These are phyloP conservation scores for Latrodectus geometricus DNA, from an alignment of 1,140 invertebrate species.

Conservation along the genomic window DNA sequence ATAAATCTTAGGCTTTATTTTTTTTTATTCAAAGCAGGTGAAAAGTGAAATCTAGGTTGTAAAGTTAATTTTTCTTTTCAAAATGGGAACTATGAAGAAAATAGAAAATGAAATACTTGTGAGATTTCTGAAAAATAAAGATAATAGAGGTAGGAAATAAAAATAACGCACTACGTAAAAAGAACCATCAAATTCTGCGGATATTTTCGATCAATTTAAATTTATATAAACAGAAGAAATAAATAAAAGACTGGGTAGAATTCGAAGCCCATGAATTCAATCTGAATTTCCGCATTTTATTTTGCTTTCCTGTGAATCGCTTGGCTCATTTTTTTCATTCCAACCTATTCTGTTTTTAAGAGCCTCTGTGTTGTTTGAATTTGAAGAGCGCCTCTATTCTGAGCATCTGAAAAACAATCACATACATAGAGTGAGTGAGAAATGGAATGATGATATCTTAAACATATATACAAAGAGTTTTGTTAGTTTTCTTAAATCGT, in stretches of 20 bases:
- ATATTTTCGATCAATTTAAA: constrained; percentile 20
- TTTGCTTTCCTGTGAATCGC: background rate
- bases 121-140: background rate
- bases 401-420: too few relatives aligned
- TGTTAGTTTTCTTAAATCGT: too few relatives aligned
- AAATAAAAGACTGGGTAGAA: background rate
- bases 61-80: too few relatives aligned
- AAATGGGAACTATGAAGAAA: background rate
- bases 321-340: background rate
- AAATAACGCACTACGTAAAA: background rate
- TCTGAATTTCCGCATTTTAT: constrained; percentile 11
- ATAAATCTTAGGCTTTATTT: too few relatives aligned
- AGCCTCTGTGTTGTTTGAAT: background rate
- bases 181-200: constrained; percentile 2
- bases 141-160: background rate
- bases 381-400: background rate
- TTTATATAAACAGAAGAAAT: constrained; percentile 1
- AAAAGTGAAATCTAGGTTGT: too few relatives aligned
- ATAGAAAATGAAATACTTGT: background rate
- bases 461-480: too few relatives aligned
- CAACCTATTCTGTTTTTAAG: constrained; percentile 1
- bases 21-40: too few relatives aligned
- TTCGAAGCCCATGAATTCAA: constrained; percentile 6
- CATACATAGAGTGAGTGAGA: too few relatives aligned
- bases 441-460: too few relatives aligned